Evolutionary conservation across 2,888 invertebrate genomes (phyloP).

Genomic region (Ormyrus nitidulus): DNA sequence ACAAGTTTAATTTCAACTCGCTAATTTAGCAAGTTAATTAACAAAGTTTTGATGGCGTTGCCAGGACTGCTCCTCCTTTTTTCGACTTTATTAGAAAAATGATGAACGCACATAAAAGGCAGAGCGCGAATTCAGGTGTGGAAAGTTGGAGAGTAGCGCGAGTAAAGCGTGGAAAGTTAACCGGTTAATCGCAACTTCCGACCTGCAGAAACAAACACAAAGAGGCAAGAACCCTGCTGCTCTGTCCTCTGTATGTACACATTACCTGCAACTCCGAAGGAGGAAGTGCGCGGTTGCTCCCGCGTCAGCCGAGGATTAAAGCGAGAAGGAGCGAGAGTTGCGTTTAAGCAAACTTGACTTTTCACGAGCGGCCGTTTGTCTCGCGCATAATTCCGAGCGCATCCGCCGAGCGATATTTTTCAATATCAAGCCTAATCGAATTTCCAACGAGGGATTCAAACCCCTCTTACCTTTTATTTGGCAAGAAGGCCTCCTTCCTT

Average conservation of each 20-base stretch:
- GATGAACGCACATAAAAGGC: background rate
- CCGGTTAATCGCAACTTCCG: constrained; percentile 52
- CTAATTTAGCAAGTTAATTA: constrained; percentile 56
- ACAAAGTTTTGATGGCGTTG: constrained; percentile 54
- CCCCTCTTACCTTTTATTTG: too few relatives aligned
- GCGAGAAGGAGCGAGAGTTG: constrained; percentile 49
- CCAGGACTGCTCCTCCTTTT: too few relatives aligned
- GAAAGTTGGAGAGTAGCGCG: background rate
- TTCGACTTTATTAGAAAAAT: too few relatives aligned
- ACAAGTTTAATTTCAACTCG: constrained; percentile 38
- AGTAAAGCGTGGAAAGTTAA: constrained; percentile 48
- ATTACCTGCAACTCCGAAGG: background rate
- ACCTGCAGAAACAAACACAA: background rate
- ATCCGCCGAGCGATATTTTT: constrained; percentile 63
- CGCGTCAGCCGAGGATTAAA: background rate
- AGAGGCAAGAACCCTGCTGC: background rate
- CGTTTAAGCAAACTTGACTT: constrained; percentile 67
- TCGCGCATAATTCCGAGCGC: constrained; percentile 67
- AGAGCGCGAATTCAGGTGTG: background rate
- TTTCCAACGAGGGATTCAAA: too few relatives aligned
- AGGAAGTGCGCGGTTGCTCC: background rate
- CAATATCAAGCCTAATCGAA: background rate
- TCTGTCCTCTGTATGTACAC: background rate
- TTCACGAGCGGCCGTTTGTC: constrained; percentile 68
- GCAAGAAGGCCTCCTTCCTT: too few relatives aligned